Evolutionary conservation across 2,797 vertebrate genomes (phyloP).

Genomic region (Momotus momota): DNA sequence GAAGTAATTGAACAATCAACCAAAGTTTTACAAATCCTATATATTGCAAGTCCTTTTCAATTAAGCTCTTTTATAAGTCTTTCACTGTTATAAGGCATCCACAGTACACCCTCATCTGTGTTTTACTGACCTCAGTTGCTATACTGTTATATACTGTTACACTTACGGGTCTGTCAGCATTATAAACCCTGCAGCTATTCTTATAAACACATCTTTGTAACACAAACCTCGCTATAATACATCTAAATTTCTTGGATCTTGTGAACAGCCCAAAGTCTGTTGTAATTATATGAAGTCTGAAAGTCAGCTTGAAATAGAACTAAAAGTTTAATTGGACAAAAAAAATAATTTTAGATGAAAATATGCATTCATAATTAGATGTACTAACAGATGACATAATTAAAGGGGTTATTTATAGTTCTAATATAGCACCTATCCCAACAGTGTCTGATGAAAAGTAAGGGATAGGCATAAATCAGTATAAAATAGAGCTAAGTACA

Average conservation of each 20-base stretch:
- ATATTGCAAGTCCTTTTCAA: conserved; percentile 52
- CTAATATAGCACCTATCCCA: conserved; percentile 65
- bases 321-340: conserved; percentile 76
- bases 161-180: conserved; percentile 65
- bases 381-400: conserved; percentile 58
- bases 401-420: conserved; percentile 65
- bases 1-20: conserved; percentile 65
- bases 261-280: conserved; percentile 70
- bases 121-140: conserved; percentile 54
- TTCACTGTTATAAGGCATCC: conserved; percentile 61
- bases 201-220: conserved; percentile 77
- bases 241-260: conserved; percentile 71
- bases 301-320: conserved; percentile 76
- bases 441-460: conserved; percentile 43
- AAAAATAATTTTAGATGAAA: conserved; percentile 62
- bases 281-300: conserved; percentile 74
- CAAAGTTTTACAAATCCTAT: conserved; percentile 49
- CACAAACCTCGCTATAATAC: conserved; percentile 68
- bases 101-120: conserved; percentile 54
- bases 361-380: conserved; percentile 57
- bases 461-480: conserved; percentile 22
- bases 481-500: conserved; percentile 13
- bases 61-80: conserved; percentile 67
- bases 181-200: conserved; percentile 59
- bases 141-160: conserved; percentile 47